Base-by-base conservation (phyloP, 2,888 invertebrate genomes). In the Drosophila paranaensis region DNA sequence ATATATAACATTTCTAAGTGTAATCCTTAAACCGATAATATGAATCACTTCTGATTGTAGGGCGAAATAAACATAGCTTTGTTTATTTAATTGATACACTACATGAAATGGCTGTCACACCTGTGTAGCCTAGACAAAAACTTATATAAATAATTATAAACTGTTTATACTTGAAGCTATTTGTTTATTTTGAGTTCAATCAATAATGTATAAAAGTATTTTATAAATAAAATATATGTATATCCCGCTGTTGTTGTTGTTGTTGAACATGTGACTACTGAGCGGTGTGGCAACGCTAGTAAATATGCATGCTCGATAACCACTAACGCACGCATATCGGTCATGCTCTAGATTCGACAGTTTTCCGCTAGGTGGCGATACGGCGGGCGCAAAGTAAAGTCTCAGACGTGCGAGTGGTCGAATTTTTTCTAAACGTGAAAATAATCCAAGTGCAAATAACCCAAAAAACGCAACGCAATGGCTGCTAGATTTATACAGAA, bases 401-500 rank as follows among this genome's bases (percentile, higher is more conserved):
- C 70, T 71, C 64, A 77, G 87, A 82, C 75, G 79, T 79, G 79
- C 82, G 79, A 82, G 80, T 68, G 73, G 72, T 69, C 61, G 71
- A 81, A 60, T 80, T 77, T 73, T 88, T 86, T 86, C 78, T 80
- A 70, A 69, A 72, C 80, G 68, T 80, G 68, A 75, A 50, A 86
- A 82, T 71, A 69, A 88, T 35, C 62, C 82, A 82, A 89, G 84
- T 84, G 84, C 79, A 87, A 81, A 81, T 65, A 73, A 55, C 43
- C 56, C 50, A 50, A 50, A 64, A 69, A 69, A 76, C 64, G 58
- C 73, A 79, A 68, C 88, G 78, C 67, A 71, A 92, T 93, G 93
- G 93, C 93, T 90, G 91, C 91, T 78, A 91, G 92, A 90, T 89
- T 93, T 48, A 92, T 93, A 81, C 91, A 92, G 72, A 92, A 90